These are phyloP conservation scores for Ichneumoninae sp. DNA, from an alignment of 2,888 invertebrate species.

Conservation along the genomic window DNA sequence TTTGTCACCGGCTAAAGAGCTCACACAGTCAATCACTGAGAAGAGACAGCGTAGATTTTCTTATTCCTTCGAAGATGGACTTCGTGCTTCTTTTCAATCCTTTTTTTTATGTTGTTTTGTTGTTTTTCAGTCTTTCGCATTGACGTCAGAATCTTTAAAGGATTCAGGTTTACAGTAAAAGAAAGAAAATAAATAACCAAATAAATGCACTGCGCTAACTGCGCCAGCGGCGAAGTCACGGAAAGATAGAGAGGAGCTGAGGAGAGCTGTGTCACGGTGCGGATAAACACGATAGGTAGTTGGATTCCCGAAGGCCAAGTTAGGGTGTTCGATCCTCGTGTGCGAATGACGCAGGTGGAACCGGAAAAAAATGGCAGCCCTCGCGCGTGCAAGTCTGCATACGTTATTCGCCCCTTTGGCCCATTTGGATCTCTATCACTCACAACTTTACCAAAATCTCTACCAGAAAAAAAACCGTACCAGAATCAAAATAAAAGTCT, in stretches of 20 bases:
- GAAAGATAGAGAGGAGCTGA: neutral
- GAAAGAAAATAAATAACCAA: neutral
- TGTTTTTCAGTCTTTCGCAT: neutral
- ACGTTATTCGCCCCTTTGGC: neutral
- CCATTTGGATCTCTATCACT: too few relatives aligned
- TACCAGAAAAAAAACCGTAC: too few relatives aligned
- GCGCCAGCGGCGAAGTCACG: neutral
- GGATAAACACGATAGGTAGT: neutral
- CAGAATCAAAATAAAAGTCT: too few relatives aligned
- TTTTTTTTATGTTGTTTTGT: neutral
- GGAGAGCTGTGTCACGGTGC: neutral
- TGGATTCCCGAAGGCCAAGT: neutral
- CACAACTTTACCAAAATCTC: too few relatives aligned
- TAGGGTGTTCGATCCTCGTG: neutral
- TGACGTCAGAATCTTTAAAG: neutral
- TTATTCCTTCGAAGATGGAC: neutral
- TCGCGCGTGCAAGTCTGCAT: neutral
- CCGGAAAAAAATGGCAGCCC: neutral
- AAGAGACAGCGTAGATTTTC: neutral
- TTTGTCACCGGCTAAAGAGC: neutral
- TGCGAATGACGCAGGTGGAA: constrained; percentile 6
- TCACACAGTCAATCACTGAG: neutral
- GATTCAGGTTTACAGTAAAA: neutral
- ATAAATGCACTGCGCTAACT: neutral
- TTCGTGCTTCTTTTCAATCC: neutral